Percentiles rank a stretch among this genome's conserved stretches.
phyloP scores from a whole-genome alignment of 2,888 invertebrate genomes.

The Griposia aprilina region DNA sequence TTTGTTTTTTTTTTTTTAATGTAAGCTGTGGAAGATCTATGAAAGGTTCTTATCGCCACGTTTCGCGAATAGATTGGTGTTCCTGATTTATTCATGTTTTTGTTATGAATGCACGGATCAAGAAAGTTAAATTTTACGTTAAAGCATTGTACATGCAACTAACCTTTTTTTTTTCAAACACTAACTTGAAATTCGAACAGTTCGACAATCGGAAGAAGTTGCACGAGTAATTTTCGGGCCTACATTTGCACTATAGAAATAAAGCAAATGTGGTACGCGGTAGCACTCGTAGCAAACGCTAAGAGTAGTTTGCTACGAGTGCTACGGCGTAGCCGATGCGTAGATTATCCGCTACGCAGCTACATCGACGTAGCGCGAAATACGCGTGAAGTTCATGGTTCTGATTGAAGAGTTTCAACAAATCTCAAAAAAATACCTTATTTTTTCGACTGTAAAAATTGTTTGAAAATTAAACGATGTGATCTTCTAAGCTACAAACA shows the following conservation, averaged over 20 bases:
- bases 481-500: neutral
- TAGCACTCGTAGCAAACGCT: too few species aligned
- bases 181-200: neutral
- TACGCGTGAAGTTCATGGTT: neutral
- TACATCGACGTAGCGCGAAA: neutral
- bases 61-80: neutral
- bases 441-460: neutral
- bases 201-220: too few species aligned
- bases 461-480: neutral
- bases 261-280: too few species aligned
- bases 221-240: neutral
- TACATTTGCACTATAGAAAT: neutral
- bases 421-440: too few species aligned
- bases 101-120: neutral
- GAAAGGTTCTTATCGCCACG: neutral
- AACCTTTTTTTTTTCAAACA: neutral
- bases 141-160: neutral
- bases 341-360: conserved; percentile 20
- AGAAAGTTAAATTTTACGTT: too few species aligned
- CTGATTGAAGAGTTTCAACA: too few species aligned
- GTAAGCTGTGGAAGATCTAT: neutral
- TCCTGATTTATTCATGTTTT: neutral
- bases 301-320: conserved; percentile 12
- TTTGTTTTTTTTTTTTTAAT: neutral
- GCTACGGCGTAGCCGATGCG: conserved; percentile 31